Evolutionary conservation across 2,888 invertebrate genomes (phyloP).

Genomic region (Agrotis puta): DNA sequence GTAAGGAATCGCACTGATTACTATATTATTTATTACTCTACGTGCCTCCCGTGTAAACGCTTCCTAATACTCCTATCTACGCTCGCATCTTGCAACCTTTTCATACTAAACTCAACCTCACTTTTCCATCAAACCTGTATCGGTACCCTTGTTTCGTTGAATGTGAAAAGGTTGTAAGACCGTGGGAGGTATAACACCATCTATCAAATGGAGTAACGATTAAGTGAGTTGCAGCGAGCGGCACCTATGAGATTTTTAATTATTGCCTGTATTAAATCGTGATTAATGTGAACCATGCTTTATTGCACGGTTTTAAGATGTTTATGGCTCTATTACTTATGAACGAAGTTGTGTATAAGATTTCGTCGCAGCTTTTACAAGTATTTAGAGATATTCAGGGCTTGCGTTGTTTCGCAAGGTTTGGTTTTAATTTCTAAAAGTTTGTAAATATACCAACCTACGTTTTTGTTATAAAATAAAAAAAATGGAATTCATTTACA

Average conservation of each 20-base stretch:
- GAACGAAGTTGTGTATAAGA: slow-evolving; percentile 45
- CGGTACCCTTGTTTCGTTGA: slow-evolving; percentile 37
- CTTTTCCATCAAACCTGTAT: slow-evolving; percentile 21
- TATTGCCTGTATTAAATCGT: slow-evolving; percentile 84
- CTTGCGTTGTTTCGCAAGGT: background rate
- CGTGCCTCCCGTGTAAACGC: slow-evolving; percentile 90
- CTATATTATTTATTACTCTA: slow-evolving; percentile 91
- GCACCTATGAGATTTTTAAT: slow-evolving; percentile 87
- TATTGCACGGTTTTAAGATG: slow-evolving; percentile 70
- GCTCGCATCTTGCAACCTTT: slow-evolving; percentile 81
- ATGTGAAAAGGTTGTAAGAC: slow-evolving; percentile 77
- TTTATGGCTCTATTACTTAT: slow-evolving; percentile 61
- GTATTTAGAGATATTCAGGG: background rate
- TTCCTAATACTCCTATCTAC: slow-evolving; percentile 88
- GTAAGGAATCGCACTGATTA: slow-evolving; percentile 91
- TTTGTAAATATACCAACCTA: background rate
- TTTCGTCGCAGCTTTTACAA: slow-evolving; percentile 8
- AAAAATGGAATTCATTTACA: background rate
- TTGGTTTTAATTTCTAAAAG: background rate
- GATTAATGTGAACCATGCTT: slow-evolving; percentile 80
- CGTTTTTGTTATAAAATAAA: background rate
- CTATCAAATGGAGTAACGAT: slow-evolving; percentile 87
- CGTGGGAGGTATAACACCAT: slow-evolving; percentile 76
- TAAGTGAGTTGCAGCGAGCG: slow-evolving; percentile 84
- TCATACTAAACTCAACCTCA: slow-evolving; percentile 62